Base-by-base conservation (phyloP, 2,797 vertebrate species). In the Lepidocolaptes lacrymiger region DNA sequence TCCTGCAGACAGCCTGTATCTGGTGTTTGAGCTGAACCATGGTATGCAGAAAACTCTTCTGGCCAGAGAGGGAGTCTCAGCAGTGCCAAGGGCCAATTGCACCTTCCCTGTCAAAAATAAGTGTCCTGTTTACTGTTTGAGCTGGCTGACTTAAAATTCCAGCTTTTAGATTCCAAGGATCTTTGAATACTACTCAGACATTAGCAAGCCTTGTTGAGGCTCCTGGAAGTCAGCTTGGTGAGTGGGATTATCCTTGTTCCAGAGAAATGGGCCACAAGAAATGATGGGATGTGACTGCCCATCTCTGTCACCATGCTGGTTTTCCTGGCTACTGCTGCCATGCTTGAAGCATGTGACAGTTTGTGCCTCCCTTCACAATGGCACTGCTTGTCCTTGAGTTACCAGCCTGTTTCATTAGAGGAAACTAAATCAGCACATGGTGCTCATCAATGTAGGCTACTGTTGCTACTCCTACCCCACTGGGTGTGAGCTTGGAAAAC, bases 401-500 rank as follows among this genome's bases (percentile, higher is more conserved):
- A 21, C 20, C 37, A 71, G 34, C 43, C 52, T 72, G 62, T 79
- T 82, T 88, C 89, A 74, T 41, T 68, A 77, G 77, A 54, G 69
- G 69, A 88, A 94, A 61, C 16, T 32, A 32, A 68, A 86, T 48
- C 32, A 69, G 62, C 27, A 19, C 51, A 13, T 2, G 27, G 44
- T 32, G 58, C 39, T 95, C n/a, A 48, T 68, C 77, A 56, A 0
- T 6, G 8, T 5, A 30, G 30, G 58, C n/a, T 46, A 14, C 79
- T 41, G 48, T 10, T 78, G 24, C 58, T 55, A 76, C 56, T 85
- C 46, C 58, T 84, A 10, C 61, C 51, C 55, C n/a, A 9, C 51
- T 74, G 51, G 72, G 36, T 55, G 48, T 12, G 78, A 86, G 41
- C 68, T 79, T 28, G 7, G 92, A 96, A 92, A 97, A 89, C 34